phyloP scores from a whole-genome alignment of 2,888 invertebrate genomes.

The Caenorhabditis wallacei region DNA sequence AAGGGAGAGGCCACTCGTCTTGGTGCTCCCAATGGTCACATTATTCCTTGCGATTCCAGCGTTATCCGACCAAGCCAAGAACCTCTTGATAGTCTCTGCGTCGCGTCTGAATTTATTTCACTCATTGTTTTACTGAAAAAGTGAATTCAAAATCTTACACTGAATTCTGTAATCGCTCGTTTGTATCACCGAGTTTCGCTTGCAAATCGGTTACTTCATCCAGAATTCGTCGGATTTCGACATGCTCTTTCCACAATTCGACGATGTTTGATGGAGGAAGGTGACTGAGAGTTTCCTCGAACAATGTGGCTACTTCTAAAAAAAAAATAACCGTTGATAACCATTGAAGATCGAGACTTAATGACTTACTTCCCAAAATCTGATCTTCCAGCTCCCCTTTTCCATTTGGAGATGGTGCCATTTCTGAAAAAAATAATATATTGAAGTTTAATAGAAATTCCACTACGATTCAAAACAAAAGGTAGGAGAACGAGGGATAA shows the following conservation, averaged over 20 bases:
- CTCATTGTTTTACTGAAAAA: not conserved
- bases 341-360: too few species aligned
- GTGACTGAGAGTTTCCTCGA: constrained; percentile 66
- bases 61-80: constrained; percentile 75
- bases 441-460: not conserved
- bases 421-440: constrained; percentile 10
- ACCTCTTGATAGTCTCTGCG: constrained; percentile 56
- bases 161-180: constrained; percentile 34
- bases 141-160: not conserved
- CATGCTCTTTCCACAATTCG: constrained; percentile 78
- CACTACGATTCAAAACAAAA: constrained; percentile 8
- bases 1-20: constrained; percentile 57
- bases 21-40: constrained; percentile 64
- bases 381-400: constrained; percentile 42
- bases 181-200: constrained; percentile 37
- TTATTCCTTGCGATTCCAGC: constrained; percentile 66
- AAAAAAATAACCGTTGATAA: not conserved
- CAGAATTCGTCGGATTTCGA: constrained; percentile 67
- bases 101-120: constrained; percentile 29
- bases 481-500: constrained; percentile 26
- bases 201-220: constrained; percentile 48
- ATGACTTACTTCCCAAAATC: constrained; percentile 47
- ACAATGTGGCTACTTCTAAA: constrained; percentile 63
- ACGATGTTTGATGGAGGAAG: constrained; percentile 69
- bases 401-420: constrained; percentile 34